Evolutionary conservation across 2,797 vertebrate species (phyloP).

Genomic region (Anolis apletophallus): DNA sequence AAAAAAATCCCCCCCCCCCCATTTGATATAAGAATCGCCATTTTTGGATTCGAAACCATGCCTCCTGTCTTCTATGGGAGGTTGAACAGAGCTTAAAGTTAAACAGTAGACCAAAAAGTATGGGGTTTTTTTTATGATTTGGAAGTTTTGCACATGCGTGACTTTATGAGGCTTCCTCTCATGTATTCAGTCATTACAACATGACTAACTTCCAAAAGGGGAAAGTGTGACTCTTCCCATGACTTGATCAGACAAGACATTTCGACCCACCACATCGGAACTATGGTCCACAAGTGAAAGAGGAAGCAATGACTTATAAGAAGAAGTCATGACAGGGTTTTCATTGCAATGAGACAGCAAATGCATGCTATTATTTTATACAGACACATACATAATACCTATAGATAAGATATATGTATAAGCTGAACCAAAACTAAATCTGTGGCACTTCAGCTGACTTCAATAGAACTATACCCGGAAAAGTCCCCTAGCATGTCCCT

Average conservation of each 20-base stretch:
- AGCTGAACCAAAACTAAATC: not conserved
- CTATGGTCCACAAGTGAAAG: not conserved
- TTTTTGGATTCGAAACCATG: too few species aligned
- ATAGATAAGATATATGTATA: too few species aligned
- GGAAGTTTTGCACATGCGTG: not conserved
- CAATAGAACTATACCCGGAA: not conserved
- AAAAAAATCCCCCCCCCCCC: too few species aligned
- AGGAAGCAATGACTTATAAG: conserved; percentile 14
- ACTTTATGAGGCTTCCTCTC: conserved; percentile 18
- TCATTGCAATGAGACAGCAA: not conserved
- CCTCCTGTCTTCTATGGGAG: not conserved
- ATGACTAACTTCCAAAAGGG: conserved; percentile 3
- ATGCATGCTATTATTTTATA: not conserved
- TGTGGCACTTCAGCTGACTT: not conserved
- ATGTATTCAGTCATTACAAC: not conserved
- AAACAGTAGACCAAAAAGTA: not conserved
- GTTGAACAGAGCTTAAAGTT: too few species aligned
- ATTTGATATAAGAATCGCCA: too few species aligned
- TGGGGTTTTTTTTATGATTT: not conserved
- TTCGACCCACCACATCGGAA: not conserved
- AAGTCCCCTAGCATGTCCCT: too few species aligned
- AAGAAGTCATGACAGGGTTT: conserved; percentile 10
- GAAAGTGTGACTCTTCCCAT: not conserved
- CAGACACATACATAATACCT: too few species aligned
- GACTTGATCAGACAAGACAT: not conserved